Conservation (phyloP, 1,140 invertebrate genomes). For the Musca vetustissima region DNA sequence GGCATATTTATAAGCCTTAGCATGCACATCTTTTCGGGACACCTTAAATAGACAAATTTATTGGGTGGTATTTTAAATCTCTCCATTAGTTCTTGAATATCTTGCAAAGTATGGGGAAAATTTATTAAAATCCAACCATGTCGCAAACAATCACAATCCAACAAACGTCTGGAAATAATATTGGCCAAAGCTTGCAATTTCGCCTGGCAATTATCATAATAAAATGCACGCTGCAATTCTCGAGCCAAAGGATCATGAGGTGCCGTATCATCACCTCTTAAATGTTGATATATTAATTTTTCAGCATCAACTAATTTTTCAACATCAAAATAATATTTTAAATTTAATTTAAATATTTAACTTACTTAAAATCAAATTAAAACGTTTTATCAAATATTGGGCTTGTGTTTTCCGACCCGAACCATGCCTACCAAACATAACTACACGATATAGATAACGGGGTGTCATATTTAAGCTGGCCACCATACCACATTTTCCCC, state of each 20-base stretch:
- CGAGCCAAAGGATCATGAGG: conserved; percentile 18
- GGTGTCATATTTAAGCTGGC: conserved; percentile 38
- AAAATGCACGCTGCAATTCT: conserved; percentile 37
- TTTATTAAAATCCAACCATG: conserved; percentile 48
- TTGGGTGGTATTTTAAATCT: conserved; percentile 45
- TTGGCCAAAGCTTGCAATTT: conserved; percentile 39
- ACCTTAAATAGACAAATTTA: conserved; percentile 40
- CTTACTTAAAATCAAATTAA: conserved; percentile 40
- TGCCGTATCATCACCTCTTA: conserved; percentile 23
- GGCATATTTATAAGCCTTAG: conserved; percentile 34
- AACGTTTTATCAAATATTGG: conserved; percentile 36
- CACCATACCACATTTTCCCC: background rate
- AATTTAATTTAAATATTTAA: background rate
- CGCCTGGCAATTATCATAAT: conserved; percentile 30
- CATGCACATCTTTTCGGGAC: conserved; percentile 39
- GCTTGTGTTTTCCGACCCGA: conserved; percentile 45
- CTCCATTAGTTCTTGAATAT: conserved; percentile 45
- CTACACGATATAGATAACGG: conserved; percentile 40
- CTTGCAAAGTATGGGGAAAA: conserved; percentile 43
- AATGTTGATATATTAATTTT: conserved; percentile 37
- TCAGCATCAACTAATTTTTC: conserved; percentile 39
- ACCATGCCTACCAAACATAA: conserved; percentile 41
- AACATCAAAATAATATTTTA: background rate
- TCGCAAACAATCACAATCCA: conserved; percentile 40
- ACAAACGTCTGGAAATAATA: conserved; percentile 35